Evolutionary conservation across 2,797 vertebrate species (phyloP).

Genomic region (Hemibagrus guttatus): DNA sequence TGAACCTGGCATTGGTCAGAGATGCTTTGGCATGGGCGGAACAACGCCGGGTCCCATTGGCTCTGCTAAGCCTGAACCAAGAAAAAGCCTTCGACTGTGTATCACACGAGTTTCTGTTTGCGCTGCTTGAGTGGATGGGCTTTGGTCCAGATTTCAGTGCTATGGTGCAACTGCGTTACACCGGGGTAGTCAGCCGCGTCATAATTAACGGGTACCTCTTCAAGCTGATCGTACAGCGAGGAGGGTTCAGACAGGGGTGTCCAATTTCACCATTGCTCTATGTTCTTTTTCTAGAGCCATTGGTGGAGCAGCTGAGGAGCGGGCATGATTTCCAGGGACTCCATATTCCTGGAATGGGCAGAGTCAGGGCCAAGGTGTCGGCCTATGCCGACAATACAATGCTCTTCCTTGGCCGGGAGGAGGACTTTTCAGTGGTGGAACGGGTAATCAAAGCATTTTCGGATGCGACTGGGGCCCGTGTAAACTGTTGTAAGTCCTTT

Average conservation of each 20-base stretch:
- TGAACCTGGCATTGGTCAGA: slow-evolving; percentile 43
- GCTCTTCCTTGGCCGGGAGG: no score
- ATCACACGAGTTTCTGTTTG: slow-evolving; percentile 33
- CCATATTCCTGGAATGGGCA: not conserved
- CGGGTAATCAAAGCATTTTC: not conserved
- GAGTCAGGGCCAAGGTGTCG: no score
- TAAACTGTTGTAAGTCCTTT: not conserved
- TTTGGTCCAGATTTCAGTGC: slow-evolving; percentile 26
- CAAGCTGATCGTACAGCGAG: not conserved
- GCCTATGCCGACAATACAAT: no score
- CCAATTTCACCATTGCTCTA: slow-evolving; percentile 28
- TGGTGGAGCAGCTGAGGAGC: not conserved
- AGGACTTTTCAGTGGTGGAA: no score
- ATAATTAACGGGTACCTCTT: slow-evolving; percentile 3
- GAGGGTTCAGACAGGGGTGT: slow-evolving; percentile 43
- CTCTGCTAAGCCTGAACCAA: slow-evolving; percentile 50
- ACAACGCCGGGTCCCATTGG: slow-evolving; percentile 37
- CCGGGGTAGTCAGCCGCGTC: not conserved
- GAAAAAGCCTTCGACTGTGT: slow-evolving; percentile 55
- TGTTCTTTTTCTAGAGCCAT: slow-evolving; percentile 2
- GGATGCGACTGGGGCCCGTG: not conserved
- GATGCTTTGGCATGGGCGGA: slow-evolving; percentile 43
- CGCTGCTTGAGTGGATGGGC: slow-evolving; percentile 14
- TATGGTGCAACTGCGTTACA: not conserved
- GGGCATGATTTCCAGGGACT: not conserved